Conservation (phyloP, 2,797 vertebrate genomes). For the Intellagama lesueurii region DNA sequence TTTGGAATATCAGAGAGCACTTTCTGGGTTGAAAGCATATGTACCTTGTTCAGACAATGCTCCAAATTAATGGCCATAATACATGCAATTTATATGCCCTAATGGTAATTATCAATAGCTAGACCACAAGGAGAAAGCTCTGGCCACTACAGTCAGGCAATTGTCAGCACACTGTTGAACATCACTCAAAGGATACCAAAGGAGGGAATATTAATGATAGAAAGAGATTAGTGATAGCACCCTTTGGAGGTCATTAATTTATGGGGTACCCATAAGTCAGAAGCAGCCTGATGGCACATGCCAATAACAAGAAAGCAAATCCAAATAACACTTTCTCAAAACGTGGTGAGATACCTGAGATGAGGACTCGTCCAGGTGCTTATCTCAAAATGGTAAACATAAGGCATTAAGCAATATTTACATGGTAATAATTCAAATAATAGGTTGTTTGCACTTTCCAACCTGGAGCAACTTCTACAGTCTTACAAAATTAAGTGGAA, state of each 20-base stretch:
- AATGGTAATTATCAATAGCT: constrained; percentile 35
- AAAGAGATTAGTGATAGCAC: too few relatives aligned
- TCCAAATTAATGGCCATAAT: constrained; percentile 5
- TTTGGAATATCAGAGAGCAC: constrained; percentile 29
- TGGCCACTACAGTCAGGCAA: not conserved
- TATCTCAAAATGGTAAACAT: too few relatives aligned
- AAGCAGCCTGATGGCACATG: too few relatives aligned
- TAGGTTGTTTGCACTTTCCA: not conserved
- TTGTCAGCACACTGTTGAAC: not conserved
- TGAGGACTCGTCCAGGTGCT: not conserved
- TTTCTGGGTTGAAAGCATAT: constrained; percentile 31
- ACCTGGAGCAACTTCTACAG: not conserved
- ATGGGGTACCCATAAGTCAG: too few relatives aligned
- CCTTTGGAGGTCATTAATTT: too few relatives aligned
- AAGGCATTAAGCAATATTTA: too few relatives aligned
- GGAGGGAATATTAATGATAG: not conserved
- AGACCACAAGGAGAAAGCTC: not conserved
- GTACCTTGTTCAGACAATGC: constrained; percentile 35
- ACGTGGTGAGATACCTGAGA: not conserved
- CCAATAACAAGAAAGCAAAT: not conserved
- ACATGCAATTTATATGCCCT: constrained; percentile 32
- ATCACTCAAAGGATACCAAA: not conserved
- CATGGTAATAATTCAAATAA: not conserved
- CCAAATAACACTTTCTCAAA: not conserved
- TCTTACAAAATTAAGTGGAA: not conserved